Conservation (phyloP, 2,888 invertebrate genomes). For the Drosophila engyochracea region DNA sequence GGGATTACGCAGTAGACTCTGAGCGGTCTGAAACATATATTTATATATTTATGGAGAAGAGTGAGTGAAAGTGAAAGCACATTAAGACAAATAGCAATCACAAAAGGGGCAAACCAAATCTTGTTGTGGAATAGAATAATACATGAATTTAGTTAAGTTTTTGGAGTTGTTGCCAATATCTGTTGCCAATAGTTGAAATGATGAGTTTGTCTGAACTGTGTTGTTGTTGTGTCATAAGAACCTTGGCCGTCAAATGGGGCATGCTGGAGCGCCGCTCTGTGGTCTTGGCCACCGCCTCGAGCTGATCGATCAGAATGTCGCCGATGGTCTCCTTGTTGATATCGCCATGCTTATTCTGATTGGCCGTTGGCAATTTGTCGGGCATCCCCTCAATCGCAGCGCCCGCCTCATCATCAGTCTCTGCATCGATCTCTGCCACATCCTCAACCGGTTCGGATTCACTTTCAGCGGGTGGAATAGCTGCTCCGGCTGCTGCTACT, state of each 20-base stretch:
- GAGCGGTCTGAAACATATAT: slow-evolving; percentile 85
- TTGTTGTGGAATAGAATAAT: slow-evolving; percentile 15
- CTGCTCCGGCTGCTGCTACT: slow-evolving; percentile 36
- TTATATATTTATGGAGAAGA: background rate
- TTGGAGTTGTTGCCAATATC: slow-evolving; percentile 55
- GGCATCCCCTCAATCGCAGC: slow-evolving; percentile 49
- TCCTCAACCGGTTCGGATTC: slow-evolving; percentile 40
- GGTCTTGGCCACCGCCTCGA: slow-evolving; percentile 75
- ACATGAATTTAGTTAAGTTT: slow-evolving; percentile 2
- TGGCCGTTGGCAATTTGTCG: slow-evolving; percentile 49
- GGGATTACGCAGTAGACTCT: slow-evolving; percentile 85
- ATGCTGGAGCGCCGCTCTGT: slow-evolving; percentile 81
- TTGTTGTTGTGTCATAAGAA: slow-evolving; percentile 71
- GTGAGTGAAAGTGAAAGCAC: background rate
- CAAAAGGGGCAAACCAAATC: slow-evolving; percentile 4
- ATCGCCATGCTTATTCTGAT: slow-evolving; percentile 49
- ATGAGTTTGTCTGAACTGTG: slow-evolving; percentile 8
- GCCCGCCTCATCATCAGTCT: slow-evolving; percentile 9
- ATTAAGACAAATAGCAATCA: background rate
- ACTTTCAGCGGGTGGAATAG: slow-evolving; percentile 4
- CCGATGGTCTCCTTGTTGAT: slow-evolving; percentile 81
- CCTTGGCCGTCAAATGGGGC: slow-evolving; percentile 82
- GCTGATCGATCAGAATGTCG: slow-evolving; percentile 75
- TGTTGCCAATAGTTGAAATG: slow-evolving; percentile 56
- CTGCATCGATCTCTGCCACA: slow-evolving; percentile 43